Percentiles rank a stretch among this genome's conserved stretches.
Evolutionary conservation across 2,888 invertebrate genomes (phyloP).

Genomic region (Hirtodrosophila duncani): DNA sequence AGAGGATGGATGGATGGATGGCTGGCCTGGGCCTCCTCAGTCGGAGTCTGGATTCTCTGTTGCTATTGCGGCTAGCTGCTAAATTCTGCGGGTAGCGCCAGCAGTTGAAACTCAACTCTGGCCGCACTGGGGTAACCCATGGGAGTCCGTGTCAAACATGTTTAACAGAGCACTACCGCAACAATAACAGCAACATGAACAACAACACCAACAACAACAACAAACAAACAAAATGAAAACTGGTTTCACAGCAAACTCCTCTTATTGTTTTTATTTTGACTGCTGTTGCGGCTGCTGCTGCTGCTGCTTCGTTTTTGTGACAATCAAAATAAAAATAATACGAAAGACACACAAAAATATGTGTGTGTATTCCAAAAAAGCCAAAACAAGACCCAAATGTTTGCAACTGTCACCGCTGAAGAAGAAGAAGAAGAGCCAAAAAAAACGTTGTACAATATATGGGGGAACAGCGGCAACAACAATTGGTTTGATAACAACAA

Average conservation of each 20-base stretch:
- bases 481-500: constrained; percentile 24
- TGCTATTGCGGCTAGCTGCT: constrained; percentile 25
- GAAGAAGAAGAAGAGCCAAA: no score
- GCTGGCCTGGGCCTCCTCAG: no score
- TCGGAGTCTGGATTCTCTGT: no score
- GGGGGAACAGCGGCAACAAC: no score
- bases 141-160: constrained; percentile 67
- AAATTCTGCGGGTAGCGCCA: constrained; percentile 55
- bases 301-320: constrained; percentile 31
- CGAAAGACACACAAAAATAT: constrained; percentile 21
- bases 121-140: constrained; percentile 45
- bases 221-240: constrained; percentile 51
- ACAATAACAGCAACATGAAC: constrained; percentile 53
- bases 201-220: constrained; percentile 45
- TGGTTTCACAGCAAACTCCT: constrained; percentile 23
- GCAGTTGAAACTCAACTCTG: constrained; percentile 51
- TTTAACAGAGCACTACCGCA: constrained; percentile 64
- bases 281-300: neutral
- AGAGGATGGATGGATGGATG: neutral
- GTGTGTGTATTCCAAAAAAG: constrained; percentile 12
- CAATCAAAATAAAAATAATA: constrained; percentile 63
- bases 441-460: no score
- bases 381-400: constrained; percentile 48
- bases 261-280: constrained; percentile 3
- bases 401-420: constrained; percentile 57